Evolutionary conservation across 2,797 vertebrate species (phyloP), one percentile per base, ranked within the genome.

Genomic region (Hydrophis major): DNA sequence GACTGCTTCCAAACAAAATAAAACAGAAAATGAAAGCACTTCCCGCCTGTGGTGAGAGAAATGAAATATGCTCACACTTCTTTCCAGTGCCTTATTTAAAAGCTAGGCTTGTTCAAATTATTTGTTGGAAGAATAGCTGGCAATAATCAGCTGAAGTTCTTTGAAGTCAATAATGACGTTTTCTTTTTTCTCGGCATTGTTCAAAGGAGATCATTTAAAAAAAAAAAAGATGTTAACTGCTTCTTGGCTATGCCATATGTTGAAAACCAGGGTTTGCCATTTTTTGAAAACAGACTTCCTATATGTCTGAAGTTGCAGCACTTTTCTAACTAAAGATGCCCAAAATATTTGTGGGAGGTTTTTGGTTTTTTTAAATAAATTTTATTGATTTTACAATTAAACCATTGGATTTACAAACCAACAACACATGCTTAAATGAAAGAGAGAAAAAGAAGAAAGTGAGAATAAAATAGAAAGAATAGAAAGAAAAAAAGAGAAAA

Each of bases 121-220:
- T 5, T 61, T 47, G 4, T 69, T 66, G n/a, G 1, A 47, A 53
- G 47, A 32, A 20, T 25, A 27, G 89, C 50, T 89, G 93, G 89
- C 69, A 86, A 66, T 89, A 55, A 89, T 47, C 66, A 47, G 50
- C 13, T 53, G 28, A 89, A 89, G 37, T n/a, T 53, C 69, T 91
- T 93, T 93, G 93, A 93, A 93, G 93, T 86, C 32, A 3, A 13
- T 14, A 32, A 18, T 8, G 63, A 91, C 66, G 50, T 86, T 86
- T 91, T 37, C 56, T 18, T 61, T 66, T 83, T 47, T n/a, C 37
- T 74, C 57, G 18, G 27, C 16, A 53, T 57, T 56, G 42, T 42
- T 66, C 5, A 14, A 78, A 88, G 56, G 6, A 28, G 37, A 53
- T 61, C 16, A 28, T 66, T 66, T 66, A 42, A 42, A 13, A 20